Conservation (phyloP, 1,140 invertebrate genomes). For the Diuraphis noxia region DNA sequence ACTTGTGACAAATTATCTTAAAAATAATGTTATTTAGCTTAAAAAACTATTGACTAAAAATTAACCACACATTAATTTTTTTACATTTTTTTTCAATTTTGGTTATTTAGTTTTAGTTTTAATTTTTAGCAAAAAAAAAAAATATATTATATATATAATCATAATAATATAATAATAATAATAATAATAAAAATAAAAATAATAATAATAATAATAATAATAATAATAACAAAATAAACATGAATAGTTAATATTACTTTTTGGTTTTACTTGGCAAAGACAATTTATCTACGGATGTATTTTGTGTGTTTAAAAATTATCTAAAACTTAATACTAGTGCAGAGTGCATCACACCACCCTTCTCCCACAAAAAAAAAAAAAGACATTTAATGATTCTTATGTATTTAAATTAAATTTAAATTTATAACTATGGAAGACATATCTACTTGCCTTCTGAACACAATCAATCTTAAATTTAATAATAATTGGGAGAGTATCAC, state of each 20-base stretch:
- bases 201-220: conserved; percentile 29
- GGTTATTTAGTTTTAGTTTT: conserved; percentile 27
- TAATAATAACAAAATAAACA: conserved; percentile 44
- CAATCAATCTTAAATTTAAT: conserved; percentile 49
- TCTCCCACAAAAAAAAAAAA: conserved; percentile 23
- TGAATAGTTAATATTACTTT: conserved; percentile 48
- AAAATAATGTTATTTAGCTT: conserved; percentile 50
- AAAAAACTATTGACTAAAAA: conserved; percentile 53
- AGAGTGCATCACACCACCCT: conserved; percentile 36
- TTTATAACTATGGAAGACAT: conserved; percentile 53
- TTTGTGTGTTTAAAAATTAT: conserved; percentile 48
- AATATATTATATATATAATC: conserved; percentile 30
- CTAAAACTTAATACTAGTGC: conserved; percentile 51
- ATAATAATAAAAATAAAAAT: conserved; percentile 28
- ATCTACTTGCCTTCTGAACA: conserved; percentile 54
- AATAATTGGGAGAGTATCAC: conserved; percentile 53
- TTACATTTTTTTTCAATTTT: conserved; percentile 36
- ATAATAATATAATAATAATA: conserved; percentile 31
- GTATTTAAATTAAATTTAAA: conserved; percentile 22
- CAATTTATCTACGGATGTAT: conserved; percentile 48
- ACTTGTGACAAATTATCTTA: conserved; percentile 47
- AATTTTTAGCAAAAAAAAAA: conserved; percentile 49
- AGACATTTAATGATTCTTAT: conserved; percentile 34
- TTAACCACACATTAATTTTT: conserved; percentile 53
- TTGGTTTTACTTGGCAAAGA: conserved; percentile 53